Conservation (phyloP, 1,140 invertebrate species). For the Temnothorax longispinosus region DNA sequence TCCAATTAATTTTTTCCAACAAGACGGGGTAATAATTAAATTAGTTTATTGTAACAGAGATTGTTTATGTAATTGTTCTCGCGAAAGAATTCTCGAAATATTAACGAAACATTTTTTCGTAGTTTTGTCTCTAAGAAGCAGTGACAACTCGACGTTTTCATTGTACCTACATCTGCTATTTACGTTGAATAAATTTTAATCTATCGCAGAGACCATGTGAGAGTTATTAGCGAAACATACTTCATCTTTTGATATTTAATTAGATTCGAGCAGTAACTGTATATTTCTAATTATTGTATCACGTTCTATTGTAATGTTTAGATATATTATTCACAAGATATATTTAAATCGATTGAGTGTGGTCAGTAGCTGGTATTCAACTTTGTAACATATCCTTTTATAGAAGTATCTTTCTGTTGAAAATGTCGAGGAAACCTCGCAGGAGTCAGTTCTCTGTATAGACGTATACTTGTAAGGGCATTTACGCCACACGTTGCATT, state of each 20-base stretch:
- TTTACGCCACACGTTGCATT: slow-evolving; percentile 47
- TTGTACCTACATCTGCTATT: neutral
- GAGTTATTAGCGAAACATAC: neutral
- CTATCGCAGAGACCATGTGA: neutral
- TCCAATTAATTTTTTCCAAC: neutral
- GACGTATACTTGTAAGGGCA: slow-evolving; percentile 35
- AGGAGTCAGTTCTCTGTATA: neutral
- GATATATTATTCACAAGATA: neutral
- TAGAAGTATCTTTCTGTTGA: neutral
- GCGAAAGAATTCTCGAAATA: neutral
- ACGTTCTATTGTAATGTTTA: neutral
- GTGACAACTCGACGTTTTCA: slow-evolving; percentile 58
- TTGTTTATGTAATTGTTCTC: neutral
- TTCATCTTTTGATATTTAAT: neutral
- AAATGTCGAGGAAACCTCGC: slow-evolving; percentile 23
- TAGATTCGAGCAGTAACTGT: neutral
- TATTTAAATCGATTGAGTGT: neutral
- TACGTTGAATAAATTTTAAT: slow-evolving; percentile 5
- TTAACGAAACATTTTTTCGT: slow-evolving; percentile 13
- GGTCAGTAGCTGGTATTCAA: neutral
- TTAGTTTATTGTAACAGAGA: neutral
- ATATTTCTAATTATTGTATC: neutral
- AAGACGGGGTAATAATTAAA: neutral
- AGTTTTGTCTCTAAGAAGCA: slow-evolving; percentile 35
- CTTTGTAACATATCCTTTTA: neutral